These are phyloP conservation scores for Agrochola lychnidis DNA, from an alignment of 2,888 invertebrate species.

Conservation along the genomic window DNA sequence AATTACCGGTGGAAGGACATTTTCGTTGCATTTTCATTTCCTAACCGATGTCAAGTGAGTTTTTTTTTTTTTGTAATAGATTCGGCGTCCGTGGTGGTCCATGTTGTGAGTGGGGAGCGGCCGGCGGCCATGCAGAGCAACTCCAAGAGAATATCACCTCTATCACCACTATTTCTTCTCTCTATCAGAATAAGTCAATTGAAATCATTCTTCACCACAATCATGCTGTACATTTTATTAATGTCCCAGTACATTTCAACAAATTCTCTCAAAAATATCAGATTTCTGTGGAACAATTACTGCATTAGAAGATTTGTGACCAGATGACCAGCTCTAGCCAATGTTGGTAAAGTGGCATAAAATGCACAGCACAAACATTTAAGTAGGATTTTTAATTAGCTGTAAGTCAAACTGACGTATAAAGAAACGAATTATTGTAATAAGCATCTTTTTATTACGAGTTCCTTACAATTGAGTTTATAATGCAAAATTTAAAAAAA, in stretches of 20 bases:
- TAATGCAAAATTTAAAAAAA: background rate
- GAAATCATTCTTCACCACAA: slow-evolving; percentile 64
- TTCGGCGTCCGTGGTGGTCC: slow-evolving; percentile 95
- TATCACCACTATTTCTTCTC: slow-evolving; percentile 69
- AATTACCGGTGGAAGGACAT: slow-evolving; percentile 64
- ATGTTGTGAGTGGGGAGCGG: slow-evolving; percentile 94
- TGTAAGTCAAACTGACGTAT: slow-evolving; percentile 73
- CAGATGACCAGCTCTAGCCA: slow-evolving; percentile 80
- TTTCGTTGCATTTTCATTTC: slow-evolving; percentile 68
- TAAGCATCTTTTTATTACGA: slow-evolving; percentile 63
- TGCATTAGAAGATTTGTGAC: slow-evolving; percentile 74
- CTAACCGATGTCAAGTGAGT: slow-evolving; percentile 31
- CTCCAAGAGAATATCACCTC: slow-evolving; percentile 73
- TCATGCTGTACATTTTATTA: slow-evolving; percentile 64
- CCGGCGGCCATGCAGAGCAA: slow-evolving; percentile 92
- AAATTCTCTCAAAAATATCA: slow-evolving; percentile 63
- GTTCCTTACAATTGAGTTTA: background rate
- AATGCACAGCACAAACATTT: slow-evolving; percentile 69
- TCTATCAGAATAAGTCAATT: slow-evolving; percentile 69
- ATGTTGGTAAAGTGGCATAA: slow-evolving; percentile 69
- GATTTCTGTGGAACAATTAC: slow-evolving; percentile 68
- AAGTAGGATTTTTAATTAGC: slow-evolving; percentile 62
- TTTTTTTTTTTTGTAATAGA: slow-evolving; percentile 85
- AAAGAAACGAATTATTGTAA: slow-evolving; percentile 85
- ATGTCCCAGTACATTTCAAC: slow-evolving; percentile 65